Evolutionary conservation across 2,888 invertebrate genomes (phyloP).

Genomic region (Seira ritae): DNA sequence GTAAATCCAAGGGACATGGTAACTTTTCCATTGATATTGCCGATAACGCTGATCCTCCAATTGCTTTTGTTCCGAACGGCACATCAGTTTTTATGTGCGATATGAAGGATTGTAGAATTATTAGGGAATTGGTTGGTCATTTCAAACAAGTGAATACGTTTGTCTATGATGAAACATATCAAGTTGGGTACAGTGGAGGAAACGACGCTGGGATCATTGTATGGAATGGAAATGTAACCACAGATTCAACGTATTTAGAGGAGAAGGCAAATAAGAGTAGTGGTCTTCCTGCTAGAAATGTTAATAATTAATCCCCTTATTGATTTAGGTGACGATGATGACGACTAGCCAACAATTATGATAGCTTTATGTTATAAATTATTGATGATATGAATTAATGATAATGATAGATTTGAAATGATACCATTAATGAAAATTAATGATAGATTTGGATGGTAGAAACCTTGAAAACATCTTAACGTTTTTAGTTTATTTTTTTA

Average conservation of each 20-base stretch:
- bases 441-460: no score
- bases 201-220: constrained; percentile 59
- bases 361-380: no score
- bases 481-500: no score
- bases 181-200: constrained; percentile 61
- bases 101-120: constrained; percentile 49
- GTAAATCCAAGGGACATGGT: constrained; percentile 50
- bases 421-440: no score
- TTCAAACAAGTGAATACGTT: constrained; percentile 62
- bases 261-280: constrained; percentile 43
- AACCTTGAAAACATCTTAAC: no score
- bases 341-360: no score
- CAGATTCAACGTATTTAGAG: constrained; percentile 52
- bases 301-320: constrained; percentile 41
- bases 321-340: constrained; percentile 53
- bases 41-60: constrained; percentile 52
- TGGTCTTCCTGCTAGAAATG: no score
- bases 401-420: no score
- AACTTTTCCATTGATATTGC: constrained; percentile 58
- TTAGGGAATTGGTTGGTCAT: constrained; percentile 55
- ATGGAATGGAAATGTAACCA: constrained; percentile 53
- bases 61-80: constrained; percentile 56
- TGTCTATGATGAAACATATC: constrained; percentile 56
- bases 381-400: no score
- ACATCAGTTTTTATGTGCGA: constrained; percentile 59